phyloP scores from a whole-genome alignment of 2,113 vertebrate species.

The Larimichthys crocea region DNA sequence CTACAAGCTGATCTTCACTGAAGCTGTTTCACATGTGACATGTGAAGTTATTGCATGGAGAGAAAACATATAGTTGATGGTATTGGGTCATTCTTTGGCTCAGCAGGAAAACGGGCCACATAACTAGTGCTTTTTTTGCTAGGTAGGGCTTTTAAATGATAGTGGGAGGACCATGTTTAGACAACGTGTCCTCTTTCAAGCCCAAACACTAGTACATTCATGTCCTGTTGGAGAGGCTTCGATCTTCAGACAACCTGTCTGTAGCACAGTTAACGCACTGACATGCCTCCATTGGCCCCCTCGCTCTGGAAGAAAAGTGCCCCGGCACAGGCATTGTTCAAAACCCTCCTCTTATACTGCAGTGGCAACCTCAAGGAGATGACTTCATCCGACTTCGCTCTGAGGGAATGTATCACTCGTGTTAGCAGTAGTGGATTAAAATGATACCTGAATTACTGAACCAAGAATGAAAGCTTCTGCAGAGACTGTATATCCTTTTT shows the following conservation, averaged over 20 bases:
- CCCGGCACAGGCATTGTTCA: constrained; percentile 51
- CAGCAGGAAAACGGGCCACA: constrained; percentile 70
- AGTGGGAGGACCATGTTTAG: constrained; percentile 42
- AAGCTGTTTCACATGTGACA: constrained; percentile 55
- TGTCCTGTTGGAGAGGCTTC: constrained; percentile 71
- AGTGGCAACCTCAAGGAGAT: constrained; percentile 51
- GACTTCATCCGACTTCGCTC: constrained; percentile 55
- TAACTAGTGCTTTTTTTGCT: constrained; percentile 65
- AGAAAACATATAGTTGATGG: constrained; percentile 65
- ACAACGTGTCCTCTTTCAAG: constrained; percentile 53
- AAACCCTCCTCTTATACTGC: constrained; percentile 54
- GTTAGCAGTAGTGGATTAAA: constrained; percentile 48
- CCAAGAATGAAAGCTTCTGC: constrained; percentile 65
- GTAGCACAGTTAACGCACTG: constrained; percentile 50
- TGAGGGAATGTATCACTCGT: constrained; percentile 47
- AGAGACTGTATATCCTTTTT: constrained; percentile 49
- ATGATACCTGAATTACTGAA: constrained; percentile 64
- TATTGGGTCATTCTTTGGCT: constrained; percentile 80
- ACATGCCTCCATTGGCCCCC: constrained; percentile 50
- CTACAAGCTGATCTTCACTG: constrained; percentile 62
- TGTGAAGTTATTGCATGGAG: constrained; percentile 67
- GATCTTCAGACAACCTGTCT: constrained; percentile 59
- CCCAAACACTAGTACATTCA: constrained; percentile 79
- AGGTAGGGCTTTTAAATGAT: constrained; percentile 59
- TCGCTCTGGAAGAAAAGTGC: constrained; percentile 67